phyloP scores from a whole-genome alignment of 2,797 vertebrate species.

The Triplophysa yarkandensis region DNA sequence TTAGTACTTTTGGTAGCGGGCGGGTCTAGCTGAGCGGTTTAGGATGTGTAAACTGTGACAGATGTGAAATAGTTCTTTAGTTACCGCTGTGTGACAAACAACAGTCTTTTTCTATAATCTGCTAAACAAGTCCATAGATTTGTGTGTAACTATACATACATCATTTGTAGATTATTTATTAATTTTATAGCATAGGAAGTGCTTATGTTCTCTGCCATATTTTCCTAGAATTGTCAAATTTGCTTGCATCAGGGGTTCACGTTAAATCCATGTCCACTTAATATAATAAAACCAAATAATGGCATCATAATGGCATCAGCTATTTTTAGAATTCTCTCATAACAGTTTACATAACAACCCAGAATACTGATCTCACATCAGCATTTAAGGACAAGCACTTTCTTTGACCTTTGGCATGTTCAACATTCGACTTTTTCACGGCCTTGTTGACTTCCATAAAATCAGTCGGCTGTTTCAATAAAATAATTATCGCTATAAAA shows the following conservation, averaged over 20 bases:
- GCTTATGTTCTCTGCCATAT: not conserved
- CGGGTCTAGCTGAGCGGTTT: not conserved
- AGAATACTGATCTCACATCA: not conserved
- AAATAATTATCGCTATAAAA: slow-evolving; percentile 42
- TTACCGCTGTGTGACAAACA: not conserved
- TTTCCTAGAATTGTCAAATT: not conserved
- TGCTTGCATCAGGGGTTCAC: not conserved
- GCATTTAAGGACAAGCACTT: not conserved
- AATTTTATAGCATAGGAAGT: not conserved
- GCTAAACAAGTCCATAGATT: not conserved
- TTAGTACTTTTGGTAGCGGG: slow-evolving; percentile 9
- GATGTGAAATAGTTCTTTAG: slow-evolving; percentile 11
- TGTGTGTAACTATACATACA: not conserved
- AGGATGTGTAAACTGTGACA: not conserved
- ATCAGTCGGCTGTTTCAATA: slow-evolving; percentile 42
- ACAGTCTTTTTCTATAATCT: not conserved
- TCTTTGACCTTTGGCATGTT: slow-evolving; percentile 32
- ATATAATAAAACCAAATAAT: not conserved
- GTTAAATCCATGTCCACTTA: not conserved
- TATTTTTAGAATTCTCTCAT: not conserved
- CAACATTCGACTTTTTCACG: slow-evolving; percentile 26
- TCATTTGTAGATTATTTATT: not conserved
- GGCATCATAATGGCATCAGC: no score
- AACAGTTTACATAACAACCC: not conserved
- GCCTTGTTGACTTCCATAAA: slow-evolving; percentile 28